phyloP scores from a whole-genome alignment of 1,140 invertebrate species.

The Leptinotarsa texana region DNA sequence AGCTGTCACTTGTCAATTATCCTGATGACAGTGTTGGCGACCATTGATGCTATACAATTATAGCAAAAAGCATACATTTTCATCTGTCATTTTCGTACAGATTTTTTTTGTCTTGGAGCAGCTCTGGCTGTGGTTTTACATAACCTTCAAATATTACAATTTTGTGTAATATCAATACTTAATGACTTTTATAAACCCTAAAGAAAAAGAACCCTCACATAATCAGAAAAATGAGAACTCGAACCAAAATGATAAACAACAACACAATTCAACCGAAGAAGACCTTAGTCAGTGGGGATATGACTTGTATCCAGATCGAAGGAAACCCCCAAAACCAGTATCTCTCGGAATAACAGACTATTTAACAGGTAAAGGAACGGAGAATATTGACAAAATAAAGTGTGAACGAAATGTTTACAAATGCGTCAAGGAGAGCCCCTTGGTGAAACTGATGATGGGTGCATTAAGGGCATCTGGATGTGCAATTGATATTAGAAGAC shows the following conservation, averaged over 20 bases:
- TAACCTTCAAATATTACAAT: too few relatives aligned
- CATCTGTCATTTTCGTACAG: too few relatives aligned
- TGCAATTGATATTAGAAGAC: slow-evolving; percentile 79
- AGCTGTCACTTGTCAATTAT: too few relatives aligned
- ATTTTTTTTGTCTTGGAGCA: too few relatives aligned
- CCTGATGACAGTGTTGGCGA: too few relatives aligned
- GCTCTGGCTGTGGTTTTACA: too few relatives aligned
- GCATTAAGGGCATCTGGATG: slow-evolving; percentile 86
- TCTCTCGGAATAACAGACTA: slow-evolving; percentile 59
- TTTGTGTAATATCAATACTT: too few relatives aligned
- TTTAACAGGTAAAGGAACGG: slow-evolving; percentile 66
- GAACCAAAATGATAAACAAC: background rate
- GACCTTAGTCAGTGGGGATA: slow-evolving; percentile 66
- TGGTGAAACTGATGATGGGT: slow-evolving; percentile 82
- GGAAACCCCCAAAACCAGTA: slow-evolving; percentile 62
- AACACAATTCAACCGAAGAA: background rate
- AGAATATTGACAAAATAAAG: slow-evolving; percentile 71
- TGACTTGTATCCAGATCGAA: slow-evolving; percentile 85
- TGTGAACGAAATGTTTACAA: slow-evolving; percentile 82
- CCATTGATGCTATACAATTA: too few relatives aligned
- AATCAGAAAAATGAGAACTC: background rate
- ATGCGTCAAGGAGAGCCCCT: slow-evolving; percentile 76
- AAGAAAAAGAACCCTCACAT: background rate
- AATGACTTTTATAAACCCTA: background rate
- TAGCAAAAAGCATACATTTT: too few relatives aligned